Evolutionary conservation across 2,888 invertebrate genomes (phyloP), one percentile per base, ranked within the genome.

Genomic region (Tribolium freemani): DNA sequence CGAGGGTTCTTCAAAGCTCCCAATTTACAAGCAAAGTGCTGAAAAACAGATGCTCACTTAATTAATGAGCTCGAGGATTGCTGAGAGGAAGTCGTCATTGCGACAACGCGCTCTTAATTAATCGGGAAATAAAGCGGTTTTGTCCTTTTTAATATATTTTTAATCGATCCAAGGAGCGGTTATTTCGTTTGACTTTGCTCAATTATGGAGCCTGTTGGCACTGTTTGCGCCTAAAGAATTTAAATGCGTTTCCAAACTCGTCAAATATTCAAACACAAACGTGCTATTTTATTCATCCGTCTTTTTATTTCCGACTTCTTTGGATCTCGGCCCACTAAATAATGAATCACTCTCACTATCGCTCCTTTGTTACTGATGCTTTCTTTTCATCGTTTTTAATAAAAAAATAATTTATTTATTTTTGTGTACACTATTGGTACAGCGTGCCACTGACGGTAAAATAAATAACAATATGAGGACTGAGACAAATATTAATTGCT

Each of bases 11-110:
- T 50, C 57, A 72, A 75, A 70, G 75, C 60, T 38, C 67, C 69
- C 67, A 70, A 70, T 56, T 61, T 57, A 67, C 71, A 64, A 58
- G 60, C 69, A 31, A 53, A 64, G 48, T 67, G 72, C 68, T 72
- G 75, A 72, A 75, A 74, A 75, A 72, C 75, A 70, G 72, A 67
- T 73, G 72, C 67, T 51, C 46, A 13, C 58, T 72, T 73, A 75
- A 75, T 73, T 75, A 75, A 75, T 73, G 69, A 60, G 67, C 67
- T 50, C 13, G 50, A 54, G 64, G 54, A 70, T 75, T 73, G 73
- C 75, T 61, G 50, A 53, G 56, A 69, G 45, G 72, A 70, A 71
- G 67, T 68, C 53, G 72, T 67, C 73, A 71, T 69, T 71, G 66
- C 38, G 48, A 48, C 45, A 45, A 45, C 48, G 71, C 75, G 64